phyloP scores from a whole-genome alignment of 2,797 vertebrate species.

The Oreonectes daqikongensis region DNA sequence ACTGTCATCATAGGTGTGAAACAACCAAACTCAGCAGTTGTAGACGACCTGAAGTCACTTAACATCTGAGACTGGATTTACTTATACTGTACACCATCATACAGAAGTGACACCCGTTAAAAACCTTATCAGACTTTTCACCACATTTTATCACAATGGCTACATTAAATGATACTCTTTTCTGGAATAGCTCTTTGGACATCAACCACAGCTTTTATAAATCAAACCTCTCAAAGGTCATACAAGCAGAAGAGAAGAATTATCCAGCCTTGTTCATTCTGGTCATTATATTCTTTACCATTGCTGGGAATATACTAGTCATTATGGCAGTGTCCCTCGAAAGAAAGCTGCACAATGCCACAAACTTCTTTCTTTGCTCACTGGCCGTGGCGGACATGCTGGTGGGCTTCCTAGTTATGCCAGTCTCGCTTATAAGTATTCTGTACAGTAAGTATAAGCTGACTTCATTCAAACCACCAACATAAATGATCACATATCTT shows the following conservation, averaged over 20 bases:
- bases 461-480: not conserved
- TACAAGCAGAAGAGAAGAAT: slow-evolving; percentile 81
- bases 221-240: slow-evolving; percentile 19
- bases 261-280: slow-evolving; percentile 92
- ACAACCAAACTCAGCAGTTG: not conserved
- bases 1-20: slow-evolving; percentile 25
- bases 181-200: not conserved
- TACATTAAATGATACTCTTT: not conserved
- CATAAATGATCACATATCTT: not conserved
- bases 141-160: slow-evolving; percentile 18
- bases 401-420: slow-evolving; percentile 97
- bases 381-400: slow-evolving; percentile 96
- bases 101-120: slow-evolving; percentile 10
- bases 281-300: slow-evolving; percentile 89
- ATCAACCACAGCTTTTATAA: slow-evolving; percentile 6
- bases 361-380: slow-evolving; percentile 96
- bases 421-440: slow-evolving; percentile 89
- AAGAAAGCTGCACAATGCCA: slow-evolving; percentile 96
- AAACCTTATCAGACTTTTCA: not conserved
- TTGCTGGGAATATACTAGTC: slow-evolving; percentile 93
- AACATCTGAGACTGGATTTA: not conserved
- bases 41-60: not conserved
- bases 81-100: not conserved
- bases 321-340: slow-evolving; percentile 95
- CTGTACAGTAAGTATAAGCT: slow-evolving; percentile 87